Evolutionary conservation across 2,797 vertebrate genomes (phyloP).

Genomic region (Coregonus sp.): DNA sequence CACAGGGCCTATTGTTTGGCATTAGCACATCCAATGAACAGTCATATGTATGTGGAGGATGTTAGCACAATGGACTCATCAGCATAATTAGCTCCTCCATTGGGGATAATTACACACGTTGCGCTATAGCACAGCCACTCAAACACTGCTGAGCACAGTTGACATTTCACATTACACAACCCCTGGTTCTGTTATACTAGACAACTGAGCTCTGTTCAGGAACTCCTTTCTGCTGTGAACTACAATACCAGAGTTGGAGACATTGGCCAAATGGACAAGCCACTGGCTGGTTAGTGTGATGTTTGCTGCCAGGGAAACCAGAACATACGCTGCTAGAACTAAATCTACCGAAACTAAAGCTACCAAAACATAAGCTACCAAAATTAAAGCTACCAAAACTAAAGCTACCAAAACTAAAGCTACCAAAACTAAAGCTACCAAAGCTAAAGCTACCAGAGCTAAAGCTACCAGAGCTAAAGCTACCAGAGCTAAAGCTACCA

Average conservation of each 20-base stretch:
- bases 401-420: no score
- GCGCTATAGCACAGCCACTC: conserved; percentile 52
- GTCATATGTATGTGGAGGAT: conserved; percentile 57
- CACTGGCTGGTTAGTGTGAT: no score
- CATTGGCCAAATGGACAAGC: no score
- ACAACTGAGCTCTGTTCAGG: not conserved
- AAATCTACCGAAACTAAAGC: no score
- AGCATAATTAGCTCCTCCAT: conserved; percentile 69
- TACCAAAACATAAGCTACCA: no score
- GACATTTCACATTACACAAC: conserved; percentile 51
- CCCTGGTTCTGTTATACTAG: not conserved
- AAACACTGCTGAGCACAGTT: conserved; percentile 43
- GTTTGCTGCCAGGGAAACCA: no score
- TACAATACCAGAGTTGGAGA: not conserved
- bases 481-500: no score
- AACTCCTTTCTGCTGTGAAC: not conserved
- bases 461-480: no score
- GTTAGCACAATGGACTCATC: conserved; percentile 70
- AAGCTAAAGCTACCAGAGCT: no score
- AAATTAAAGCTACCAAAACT: no score
- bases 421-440: no score
- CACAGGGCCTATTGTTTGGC: conserved; percentile 54
- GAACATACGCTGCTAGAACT: no score
- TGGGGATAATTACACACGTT: conserved; percentile 72
- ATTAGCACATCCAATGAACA: conserved; percentile 71